Base-by-base conservation (phyloP, 2,113 vertebrate species). In the Stercorarius parasiticus region DNA sequence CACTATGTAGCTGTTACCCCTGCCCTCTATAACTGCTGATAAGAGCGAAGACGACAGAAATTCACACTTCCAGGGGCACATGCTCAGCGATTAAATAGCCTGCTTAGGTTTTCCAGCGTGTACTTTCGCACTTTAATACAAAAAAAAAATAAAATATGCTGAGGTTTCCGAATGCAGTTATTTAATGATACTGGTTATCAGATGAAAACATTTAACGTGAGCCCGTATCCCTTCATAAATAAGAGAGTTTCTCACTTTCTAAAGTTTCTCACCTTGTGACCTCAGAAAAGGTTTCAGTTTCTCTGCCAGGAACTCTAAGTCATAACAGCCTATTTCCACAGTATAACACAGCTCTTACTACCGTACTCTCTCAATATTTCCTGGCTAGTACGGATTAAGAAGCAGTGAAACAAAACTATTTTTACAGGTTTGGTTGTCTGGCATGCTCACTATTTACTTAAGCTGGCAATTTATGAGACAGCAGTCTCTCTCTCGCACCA, bases 351-450 rank as follows among this genome's bases (percentile, higher is more conserved):
- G 62, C 40, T 78, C 89, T 88, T 42, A 69, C 84, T 67, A 26
- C 82, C 4, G 3, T 53, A 34, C 36, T 66, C n/a, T 95, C 77
- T 94, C 89, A 90, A 81, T 87, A 91, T 96, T 95, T 97, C 94
- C 89, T 95, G 94, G 81, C 91, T 90, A 55, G 74, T 50, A 66
- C 0, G 29, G 89, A 95, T 94, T 95, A 97, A 94, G 84, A n/a
- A 67, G 53, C 78, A 91, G 82, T 70, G 95, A 97, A 97, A 95
- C 73, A 91, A 88, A 86, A 80, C 84, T 91, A 62, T 96, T 97
- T 97, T 97, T 80, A 93, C 95, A 95, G 93, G 82, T 95, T 95
- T 81, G 45, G 74, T 81, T 96, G 85, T 88, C 96, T 97, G 96
- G 87, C 94, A 73, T 23, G 25, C 66, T 91, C 23, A 7, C 64